These are phyloP conservation scores for Nixonia krombeini DNA, from an alignment of 1,140 invertebrate species.

Conservation along the genomic window DNA sequence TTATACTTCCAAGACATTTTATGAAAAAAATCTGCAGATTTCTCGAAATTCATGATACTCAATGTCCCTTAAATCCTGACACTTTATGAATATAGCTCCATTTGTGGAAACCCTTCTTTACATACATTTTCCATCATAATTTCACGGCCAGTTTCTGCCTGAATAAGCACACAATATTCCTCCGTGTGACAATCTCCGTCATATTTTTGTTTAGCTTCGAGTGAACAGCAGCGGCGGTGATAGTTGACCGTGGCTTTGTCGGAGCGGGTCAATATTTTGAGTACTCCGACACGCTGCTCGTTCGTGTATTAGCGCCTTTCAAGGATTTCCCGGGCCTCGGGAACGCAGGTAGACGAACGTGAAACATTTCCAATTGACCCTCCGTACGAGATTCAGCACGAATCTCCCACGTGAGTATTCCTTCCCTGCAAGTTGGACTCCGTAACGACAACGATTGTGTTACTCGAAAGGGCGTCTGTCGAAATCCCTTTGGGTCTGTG, in stretches of 20 bases:
- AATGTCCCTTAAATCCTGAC: no score
- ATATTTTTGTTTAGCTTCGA: constrained; percentile 2
- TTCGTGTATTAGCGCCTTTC: constrained; percentile 45
- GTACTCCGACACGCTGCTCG: constrained; percentile 40
- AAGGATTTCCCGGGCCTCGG: constrained; percentile 11
- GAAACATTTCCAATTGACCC: constrained; percentile 44
- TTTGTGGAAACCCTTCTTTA: no score
- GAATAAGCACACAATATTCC: not conserved
- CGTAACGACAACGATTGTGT: constrained; percentile 57
- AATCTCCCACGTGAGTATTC: constrained; percentile 37
- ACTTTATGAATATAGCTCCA: no score
- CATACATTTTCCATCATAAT: no score
- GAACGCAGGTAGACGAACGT: constrained; percentile 28
- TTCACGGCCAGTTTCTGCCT: constrained; percentile 26
- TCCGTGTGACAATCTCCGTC: constrained; percentile 15
- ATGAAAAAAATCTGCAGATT: no score
- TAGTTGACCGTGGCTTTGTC: constrained; percentile 24
- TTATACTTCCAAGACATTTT: no score
- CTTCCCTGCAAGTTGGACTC: constrained; percentile 32
- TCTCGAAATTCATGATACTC: no score
- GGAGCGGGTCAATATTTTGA: constrained; percentile 61
- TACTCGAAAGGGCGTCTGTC: constrained; percentile 30
- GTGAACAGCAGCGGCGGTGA: not conserved
- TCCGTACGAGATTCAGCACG: constrained; percentile 20
- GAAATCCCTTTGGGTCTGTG: constrained; percentile 43